phyloP scores from a whole-genome alignment of 2,113 vertebrate species.

The Gymnobelideus leadbeateri region DNA sequence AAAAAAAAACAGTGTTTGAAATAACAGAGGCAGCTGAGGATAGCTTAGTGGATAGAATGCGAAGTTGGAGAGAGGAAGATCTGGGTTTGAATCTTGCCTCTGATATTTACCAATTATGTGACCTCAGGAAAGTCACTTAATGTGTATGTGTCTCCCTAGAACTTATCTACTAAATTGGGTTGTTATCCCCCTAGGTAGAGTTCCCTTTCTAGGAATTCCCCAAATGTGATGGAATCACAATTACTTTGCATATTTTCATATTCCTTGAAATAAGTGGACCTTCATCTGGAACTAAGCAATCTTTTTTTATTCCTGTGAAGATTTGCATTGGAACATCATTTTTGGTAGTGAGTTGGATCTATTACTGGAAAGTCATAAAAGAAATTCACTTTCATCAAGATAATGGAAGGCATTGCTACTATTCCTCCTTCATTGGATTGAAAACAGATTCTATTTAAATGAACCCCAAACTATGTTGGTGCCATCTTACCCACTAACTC shows the following conservation, averaged over 20 bases:
- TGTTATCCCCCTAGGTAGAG: not conserved
- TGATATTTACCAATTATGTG: not conserved
- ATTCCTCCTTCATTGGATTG: not conserved
- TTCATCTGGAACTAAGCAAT: not conserved
- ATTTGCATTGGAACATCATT: not conserved
- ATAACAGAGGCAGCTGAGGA: not conserved
- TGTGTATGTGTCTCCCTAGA: not conserved
- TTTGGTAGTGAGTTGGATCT: not conserved
- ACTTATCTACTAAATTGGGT: not conserved
- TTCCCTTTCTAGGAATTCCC: not conserved
- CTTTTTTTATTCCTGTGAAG: not conserved
- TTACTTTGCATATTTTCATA: not conserved
- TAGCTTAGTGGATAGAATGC: not conserved
- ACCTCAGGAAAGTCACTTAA: not conserved
- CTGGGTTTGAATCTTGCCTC: not conserved
- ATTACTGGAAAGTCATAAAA: not conserved
- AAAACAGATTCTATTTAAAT: not conserved
- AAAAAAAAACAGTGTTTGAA: not conserved
- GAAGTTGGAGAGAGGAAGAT: not conserved
- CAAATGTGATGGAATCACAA: not conserved
- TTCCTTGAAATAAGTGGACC: not conserved
- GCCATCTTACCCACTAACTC: not conserved
- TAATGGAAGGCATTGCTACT: not conserved
- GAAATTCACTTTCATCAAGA: not conserved
- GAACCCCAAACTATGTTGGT: rapidly evolving